These are phyloP conservation scores for Opisthograptis luteolata DNA, from an alignment of 2,888 invertebrate genomes.

Conservation along the genomic window DNA sequence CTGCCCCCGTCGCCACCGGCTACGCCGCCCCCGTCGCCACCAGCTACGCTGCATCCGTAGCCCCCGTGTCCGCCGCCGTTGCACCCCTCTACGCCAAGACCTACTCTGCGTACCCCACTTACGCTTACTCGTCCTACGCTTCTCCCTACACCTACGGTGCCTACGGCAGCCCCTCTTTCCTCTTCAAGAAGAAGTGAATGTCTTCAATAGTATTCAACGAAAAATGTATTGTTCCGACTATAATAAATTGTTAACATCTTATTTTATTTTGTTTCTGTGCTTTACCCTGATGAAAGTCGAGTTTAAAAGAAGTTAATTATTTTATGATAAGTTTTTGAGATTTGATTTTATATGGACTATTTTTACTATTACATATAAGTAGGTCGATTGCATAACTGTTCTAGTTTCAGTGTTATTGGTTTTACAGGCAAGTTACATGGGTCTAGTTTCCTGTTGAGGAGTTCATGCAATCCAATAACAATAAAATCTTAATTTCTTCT, in stretches of 20 bases:
- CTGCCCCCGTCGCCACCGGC: constrained; percentile 30
- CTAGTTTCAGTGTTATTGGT: too few relatives aligned
- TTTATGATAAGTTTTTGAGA: too few relatives aligned
- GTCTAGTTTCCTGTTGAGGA: too few relatives aligned
- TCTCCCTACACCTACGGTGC: constrained; percentile 30
- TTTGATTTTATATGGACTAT: too few relatives aligned
- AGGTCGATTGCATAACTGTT: too few relatives aligned
- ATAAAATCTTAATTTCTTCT: too few relatives aligned
- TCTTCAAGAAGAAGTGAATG: constrained; percentile 36
- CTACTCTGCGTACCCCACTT: constrained; percentile 3
- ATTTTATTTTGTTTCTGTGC: constrained; percentile 3
- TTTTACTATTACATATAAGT: too few relatives aligned
- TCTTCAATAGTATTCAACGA: constrained; percentile 12
- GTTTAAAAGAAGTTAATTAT: too few relatives aligned
- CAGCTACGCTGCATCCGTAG: neutral
- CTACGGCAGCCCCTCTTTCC: constrained; percentile 17
- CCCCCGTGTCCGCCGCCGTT: too few relatives aligned
- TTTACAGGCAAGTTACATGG: too few relatives aligned
- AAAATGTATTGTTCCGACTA: constrained; percentile 5
- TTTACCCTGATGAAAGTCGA: neutral
- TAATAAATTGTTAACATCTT: constrained; percentile 19
- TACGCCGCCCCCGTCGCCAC: constrained; percentile 15
- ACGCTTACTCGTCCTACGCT: neutral
- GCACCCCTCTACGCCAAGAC: constrained; percentile 6
- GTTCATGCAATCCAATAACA: too few relatives aligned